Base-by-base conservation (phyloP, 2,797 vertebrate genomes). In the Acrocephalus scirpaceus region DNA sequence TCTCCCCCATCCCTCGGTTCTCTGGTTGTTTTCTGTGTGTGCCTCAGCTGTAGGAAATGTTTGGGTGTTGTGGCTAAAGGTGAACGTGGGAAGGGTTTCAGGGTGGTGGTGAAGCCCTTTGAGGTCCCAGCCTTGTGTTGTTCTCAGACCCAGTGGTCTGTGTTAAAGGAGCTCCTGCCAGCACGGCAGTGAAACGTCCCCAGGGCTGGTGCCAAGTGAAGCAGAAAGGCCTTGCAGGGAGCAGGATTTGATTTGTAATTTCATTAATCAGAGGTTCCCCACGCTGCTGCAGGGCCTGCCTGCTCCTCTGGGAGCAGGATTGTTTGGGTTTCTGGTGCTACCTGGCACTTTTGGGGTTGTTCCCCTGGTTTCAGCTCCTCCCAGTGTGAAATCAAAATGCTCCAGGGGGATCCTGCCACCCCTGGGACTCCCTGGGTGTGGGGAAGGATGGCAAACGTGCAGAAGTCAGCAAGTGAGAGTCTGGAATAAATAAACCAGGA, bases 251-350 rank as follows among this genome's bases (percentile, higher is more conserved):
- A 87, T 94, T 91, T 95, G 91, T 95, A 89, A 96, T 97, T 96
- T 95, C 96, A 96, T 97, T 96, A 95, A 97, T 95, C 95, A 81
- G 79, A 95, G 71, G 88, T 65, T 91, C 86, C 87, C 88, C 9
- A 4, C 10, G 62, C 58, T 78, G 87, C 88, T 86, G 91, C 71
- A 4, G 12, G 22, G 88, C 81, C 94, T 93, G 90, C 93, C 78
- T 73, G 3, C 91, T 74, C 92, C 91, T 75, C 64, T 62, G 61
- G 56, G 69, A 80, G 89, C 7, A 0, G 8, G 20, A 9, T 19
- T 36, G 38, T 9, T 57, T 48, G 79, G 44, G 44, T 54, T 82
- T 58, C 42, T 51, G 15, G 54, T 20, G 64, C n/a, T 73, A 0
- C 53, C 69, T 93, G 87, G 34, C n/a, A 78, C 13, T 19, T 83